Base-by-base conservation (phyloP, 2,113 vertebrate genomes). In the Collichthys lucidus region DNA sequence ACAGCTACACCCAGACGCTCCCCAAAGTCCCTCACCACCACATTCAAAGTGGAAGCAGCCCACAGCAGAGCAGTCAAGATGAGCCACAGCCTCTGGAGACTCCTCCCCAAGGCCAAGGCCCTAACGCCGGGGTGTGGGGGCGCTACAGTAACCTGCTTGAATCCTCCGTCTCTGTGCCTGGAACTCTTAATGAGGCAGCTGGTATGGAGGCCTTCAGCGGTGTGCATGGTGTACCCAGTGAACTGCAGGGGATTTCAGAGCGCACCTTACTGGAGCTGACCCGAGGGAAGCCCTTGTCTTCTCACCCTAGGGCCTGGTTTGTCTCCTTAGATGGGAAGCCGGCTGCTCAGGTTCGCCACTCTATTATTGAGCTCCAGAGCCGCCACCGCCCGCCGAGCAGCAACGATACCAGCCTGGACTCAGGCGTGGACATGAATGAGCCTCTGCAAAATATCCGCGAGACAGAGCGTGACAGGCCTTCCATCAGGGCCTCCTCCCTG, bases 361-460 rank as follows among this genome's bases (percentile, higher is more conserved):
- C 98, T 42, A 96, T 98, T 77, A 98, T 99, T 47, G 97, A 98
- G 91, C 94, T 98, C 74, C 95, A 95, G 79, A 95, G 95, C 83
- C 96, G 96, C 84, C 96, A 95, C 61, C 96, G 95, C 67, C 96
- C 97, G 2, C 91, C 95, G 0, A 97, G 97, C 93, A 98, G 97
- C 86, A 98, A 99, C 1, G 98, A 98, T 87, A 97, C 97, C 17
- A 99, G 98, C 86, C 94, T 99, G 78, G 98, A 99, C 91, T 99
- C 98, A 0, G 98, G 98, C 1, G 98, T 99, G 80, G 98, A 99
- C 89, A 98, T 99, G 97, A 98, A 97, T 16, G 98, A 99, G 91
- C 97, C 95, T 24, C 96, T 95, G 77, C 95, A 94, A 3, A 93
- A 86, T 57, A 89, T 91, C 57, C 88, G 96, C 0, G 97, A 96